Evolutionary conservation across 1,140 invertebrate genomes (phyloP), one percentile per base, ranked within the genome.

Genomic region (Drosophila setifemur): DNA sequence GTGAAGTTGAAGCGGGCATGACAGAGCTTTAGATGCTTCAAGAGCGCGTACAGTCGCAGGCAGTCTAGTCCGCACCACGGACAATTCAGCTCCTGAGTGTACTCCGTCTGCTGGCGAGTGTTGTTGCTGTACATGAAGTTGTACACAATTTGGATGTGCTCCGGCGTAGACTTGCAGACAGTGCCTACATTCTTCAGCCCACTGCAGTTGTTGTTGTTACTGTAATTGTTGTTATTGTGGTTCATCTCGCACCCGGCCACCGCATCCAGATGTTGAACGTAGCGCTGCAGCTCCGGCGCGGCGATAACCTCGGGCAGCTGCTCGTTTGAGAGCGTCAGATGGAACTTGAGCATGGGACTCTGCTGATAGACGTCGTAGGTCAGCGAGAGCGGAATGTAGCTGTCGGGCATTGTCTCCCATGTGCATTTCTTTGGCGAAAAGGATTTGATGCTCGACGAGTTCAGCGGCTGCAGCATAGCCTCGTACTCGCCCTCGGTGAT

Each of bases 51-150:
- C 1, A 98, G 91, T 43, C 94, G 93, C 18, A 95, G 93, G 86
- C 97, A 98, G 89, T 98, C 96, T 4, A 98, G 91, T 0, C 95
- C 96, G 89, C 98, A 99, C 97, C 97, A 99, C 1, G 97, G 97
- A 90, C 98, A 99, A 73, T 96, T 94, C 8, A 98, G 92, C 91
- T 98, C 97, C 78, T 97, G 95, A 29, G 96, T 94, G 14, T 97
- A 96, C 91, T 98, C 97, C 1, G 97, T 99, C 91, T 98, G 97
- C 90, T 98, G 97, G 21, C 97, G 92, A 26, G 96, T 97, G 89
- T 97, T 98, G 90, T 98, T 98, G 90, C 98, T 98, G 88, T 98
- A 98, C 57, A 98, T 93, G 92, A 99, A 98, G 91, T 98, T 97
- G 92, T 98, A 99, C 57, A 97, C 96, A 52, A 98, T 96, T 91